Conservation (phyloP, 35 echinoderm and acorn worm species). For the Stichopus chloronotus region DNA sequence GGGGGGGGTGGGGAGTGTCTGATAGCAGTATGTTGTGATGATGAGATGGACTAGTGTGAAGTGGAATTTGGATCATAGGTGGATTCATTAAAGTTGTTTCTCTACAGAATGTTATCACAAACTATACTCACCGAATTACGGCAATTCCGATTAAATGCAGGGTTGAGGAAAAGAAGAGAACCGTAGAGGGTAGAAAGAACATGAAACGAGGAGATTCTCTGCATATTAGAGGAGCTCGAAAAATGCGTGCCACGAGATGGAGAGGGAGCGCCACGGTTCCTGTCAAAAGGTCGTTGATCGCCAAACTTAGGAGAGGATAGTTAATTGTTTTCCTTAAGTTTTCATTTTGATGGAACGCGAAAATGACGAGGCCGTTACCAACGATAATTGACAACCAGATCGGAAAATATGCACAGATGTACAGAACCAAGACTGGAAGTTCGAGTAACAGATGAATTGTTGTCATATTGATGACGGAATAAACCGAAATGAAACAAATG, state of each 20-base stretch:
- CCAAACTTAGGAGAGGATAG: constrained; percentile 34
- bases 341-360: constrained; percentile 12
- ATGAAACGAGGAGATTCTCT: not conserved
- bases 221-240: not conserved
- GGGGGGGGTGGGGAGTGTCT: not conserved
- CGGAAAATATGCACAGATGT: not conserved
- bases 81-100: too few species aligned
- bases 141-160: constrained; percentile 27
- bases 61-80: too few species aligned
- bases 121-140: not conserved
- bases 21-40: too few species aligned
- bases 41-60: too few species aligned
- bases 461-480: too few species aligned
- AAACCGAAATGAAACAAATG: too few species aligned
- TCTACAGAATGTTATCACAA: too few species aligned
- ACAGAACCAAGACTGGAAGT: not conserved
- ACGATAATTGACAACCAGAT: not conserved
- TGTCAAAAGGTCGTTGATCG: constrained; percentile 8
- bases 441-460: too few species aligned
- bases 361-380: constrained; percentile 10
- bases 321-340: constrained; percentile 17
- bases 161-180: constrained; percentile 17
- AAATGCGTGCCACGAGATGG: not conserved
- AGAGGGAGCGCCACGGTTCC: constrained; percentile 13
- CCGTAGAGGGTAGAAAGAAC: constrained; percentile 5